phyloP scores from a whole-genome alignment of 2,888 invertebrate species.

The Drosophila gaucha region DNA sequence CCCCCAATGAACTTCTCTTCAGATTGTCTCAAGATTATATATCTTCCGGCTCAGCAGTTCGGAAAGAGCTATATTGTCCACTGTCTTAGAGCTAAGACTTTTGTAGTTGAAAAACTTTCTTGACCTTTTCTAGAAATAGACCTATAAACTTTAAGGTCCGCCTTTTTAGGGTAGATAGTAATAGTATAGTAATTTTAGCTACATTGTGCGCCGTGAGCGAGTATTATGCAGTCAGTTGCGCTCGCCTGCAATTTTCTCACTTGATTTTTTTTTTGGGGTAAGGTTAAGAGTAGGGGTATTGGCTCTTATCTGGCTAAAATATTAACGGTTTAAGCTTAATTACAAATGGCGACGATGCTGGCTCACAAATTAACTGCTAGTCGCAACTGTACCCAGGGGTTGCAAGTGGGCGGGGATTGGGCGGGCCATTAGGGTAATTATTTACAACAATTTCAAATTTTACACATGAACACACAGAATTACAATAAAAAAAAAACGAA shows the following conservation, averaged over 20 bases:
- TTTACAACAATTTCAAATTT: conserved; percentile 81
- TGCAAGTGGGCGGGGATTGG: not conserved
- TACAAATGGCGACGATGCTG: conserved; percentile 71
- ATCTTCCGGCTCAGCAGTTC: too few species aligned
- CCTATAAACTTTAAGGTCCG: too few species aligned
- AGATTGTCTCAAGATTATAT: too few species aligned
- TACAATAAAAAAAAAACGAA: conserved; percentile 54
- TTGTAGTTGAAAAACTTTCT: too few species aligned
- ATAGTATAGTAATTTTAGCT: too few species aligned
- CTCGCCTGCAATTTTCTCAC: not conserved
- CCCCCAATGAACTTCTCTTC: too few species aligned
- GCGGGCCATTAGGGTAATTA: conserved; percentile 78
- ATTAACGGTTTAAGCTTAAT: conserved; percentile 81
- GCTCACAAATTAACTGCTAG: conserved; percentile 72
- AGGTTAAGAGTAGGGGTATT: conserved; percentile 23
- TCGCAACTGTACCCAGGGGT: conserved; percentile 47
- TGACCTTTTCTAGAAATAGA: too few species aligned
- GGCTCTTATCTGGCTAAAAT: conserved; percentile 76
- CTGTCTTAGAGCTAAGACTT: too few species aligned
- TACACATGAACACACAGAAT: conserved; percentile 73
- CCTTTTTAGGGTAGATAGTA: too few species aligned
- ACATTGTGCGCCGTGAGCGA: not conserved
- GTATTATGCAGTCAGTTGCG: not conserved
- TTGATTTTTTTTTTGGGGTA: not conserved
- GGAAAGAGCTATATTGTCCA: too few species aligned